Base-by-base conservation (phyloP, 2,797 vertebrate species). In the Microctenopoma lineatum region DNA sequence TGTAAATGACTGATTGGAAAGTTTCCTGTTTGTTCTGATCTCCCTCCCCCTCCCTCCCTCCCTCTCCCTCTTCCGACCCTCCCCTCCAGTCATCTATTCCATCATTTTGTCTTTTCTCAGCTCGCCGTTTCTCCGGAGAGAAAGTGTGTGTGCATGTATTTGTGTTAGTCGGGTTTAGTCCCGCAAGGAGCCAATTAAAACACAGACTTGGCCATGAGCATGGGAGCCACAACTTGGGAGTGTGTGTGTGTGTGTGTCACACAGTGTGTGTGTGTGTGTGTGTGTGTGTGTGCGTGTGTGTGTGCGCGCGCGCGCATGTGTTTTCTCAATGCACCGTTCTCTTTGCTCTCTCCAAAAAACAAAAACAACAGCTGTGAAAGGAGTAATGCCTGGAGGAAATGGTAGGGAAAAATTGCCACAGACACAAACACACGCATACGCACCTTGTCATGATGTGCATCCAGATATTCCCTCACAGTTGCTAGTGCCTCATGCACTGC, bases 381-480 rank as follows among this genome's bases (percentile, higher is more conserved):
- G 74, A 85, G 81, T 79, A 88, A 89, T 81, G 90, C 85, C 88
- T 88, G 63, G 76, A 90, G 87, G 85, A 89, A 81, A 89, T 65
- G 59, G 72, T 55, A 57, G 57, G 66, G 77, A 74, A 73, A 84
- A 80, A 77, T 80, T 78, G 72, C 72, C 87, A 87, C 75, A 66
- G 67, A 60, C 56, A 62, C 73, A 80, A 58, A 86, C 67, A 83
- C 85, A 78, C 85, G 93, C 94, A 54, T 53, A 84, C 90, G 51
- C 82, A 96, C 96, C 95, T 96, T 94, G 75, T 94, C 92, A 52
- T 94, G 93, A 83, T 96, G 92, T 42, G 94, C 86, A 69, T 96
- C 94, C 84, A 97, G 92, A 93, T 93, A 97, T 70, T 94, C 88
- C 77, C 94, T 94, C 83, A 96, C 92, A 4, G 94, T 84, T 18